Evolutionary conservation across 2,888 invertebrate genomes (phyloP), one percentile per base, ranked within the genome.

Genomic region (Sthenelais limicola): DNA sequence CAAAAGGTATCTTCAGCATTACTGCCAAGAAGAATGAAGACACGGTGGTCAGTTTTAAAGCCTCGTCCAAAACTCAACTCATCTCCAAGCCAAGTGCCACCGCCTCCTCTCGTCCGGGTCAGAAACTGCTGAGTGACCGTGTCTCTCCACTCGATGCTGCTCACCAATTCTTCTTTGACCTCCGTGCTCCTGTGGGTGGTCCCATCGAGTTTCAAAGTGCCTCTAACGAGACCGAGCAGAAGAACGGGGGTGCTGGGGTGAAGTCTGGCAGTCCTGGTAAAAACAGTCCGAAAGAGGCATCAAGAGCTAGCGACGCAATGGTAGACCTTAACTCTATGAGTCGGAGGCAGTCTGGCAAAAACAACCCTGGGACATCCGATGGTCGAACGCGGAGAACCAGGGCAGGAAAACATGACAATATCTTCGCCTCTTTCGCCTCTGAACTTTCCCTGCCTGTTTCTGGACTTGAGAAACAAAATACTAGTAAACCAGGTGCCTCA

Each of bases 271-370:
- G 26, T 21, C 24, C 62, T 35, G 70, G 70, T 5, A 70, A 70
- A 18, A 70, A 70, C 26, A 70, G 70, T 43, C 70, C 70, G 12
- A 70, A 70, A n/a, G 70, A 70, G 35, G 70, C 54, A 5, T 38
- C 54, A 24, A 21, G 35, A 12, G 70, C 70, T 7, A 48, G 67
- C 30, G 47, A 67, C 30, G 67, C 67, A 12, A 48, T 67, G 30
- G 48, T 30, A 3, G 67, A 67, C 3, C 26, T 66, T 7, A 30
- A 21, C 5, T 48, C 67, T 2, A 7, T n/a, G 1, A 30, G 43
- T 9, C 38, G 35, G 18, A 24, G 43, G 1, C 38, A 47, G 18
- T 12, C 43, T 9, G 18, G 12, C 43, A 43, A 43, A 18, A 21
- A 35, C 18, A 62, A 38, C 21, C 5, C 62, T 38, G 38, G n/a